Conservation (phyloP, 2,113 vertebrate genomes). For the Scatophagus argus region DNA sequence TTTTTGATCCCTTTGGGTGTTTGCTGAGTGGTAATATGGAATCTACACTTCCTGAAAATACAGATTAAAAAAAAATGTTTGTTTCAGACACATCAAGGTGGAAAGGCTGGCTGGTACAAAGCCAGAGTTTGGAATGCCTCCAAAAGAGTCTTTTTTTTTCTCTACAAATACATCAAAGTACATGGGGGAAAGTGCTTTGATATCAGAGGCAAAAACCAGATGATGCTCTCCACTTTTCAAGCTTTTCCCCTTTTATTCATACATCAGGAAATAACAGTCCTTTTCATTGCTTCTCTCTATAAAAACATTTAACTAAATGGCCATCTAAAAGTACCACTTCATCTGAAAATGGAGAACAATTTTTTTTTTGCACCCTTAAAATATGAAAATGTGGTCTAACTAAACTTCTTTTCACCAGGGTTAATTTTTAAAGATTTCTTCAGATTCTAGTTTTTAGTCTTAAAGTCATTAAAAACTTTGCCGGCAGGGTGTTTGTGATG, state of each 20-base stretch:
- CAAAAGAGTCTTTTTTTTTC: slow-evolving; percentile 41
- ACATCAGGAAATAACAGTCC: slow-evolving; percentile 38
- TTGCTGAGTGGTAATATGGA: slow-evolving; percentile 59
- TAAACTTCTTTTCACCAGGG: slow-evolving; percentile 6
- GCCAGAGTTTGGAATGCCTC: slow-evolving; percentile 60
- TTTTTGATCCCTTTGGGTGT: slow-evolving; percentile 60
- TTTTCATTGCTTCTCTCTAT: slow-evolving; percentile 34
- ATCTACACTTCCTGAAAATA: slow-evolving; percentile 68
- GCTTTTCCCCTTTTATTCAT: slow-evolving; percentile 53
- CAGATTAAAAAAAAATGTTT: slow-evolving; percentile 57
- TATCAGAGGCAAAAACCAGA: slow-evolving; percentile 61
- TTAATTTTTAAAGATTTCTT: not conserved
- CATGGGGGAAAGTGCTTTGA: slow-evolving; percentile 59
- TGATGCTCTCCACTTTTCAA: slow-evolving; percentile 39
- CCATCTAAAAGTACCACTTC: slow-evolving; percentile 18
- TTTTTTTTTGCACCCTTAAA: not conserved
- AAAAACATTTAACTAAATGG: slow-evolving; percentile 28
- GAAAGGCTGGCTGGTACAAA: slow-evolving; percentile 59
- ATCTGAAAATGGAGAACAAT: not conserved
- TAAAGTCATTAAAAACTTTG: slow-evolving; percentile 10
- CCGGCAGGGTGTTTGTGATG: not conserved
- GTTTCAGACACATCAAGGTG: slow-evolving; percentile 70
- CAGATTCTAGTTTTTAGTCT: not conserved
- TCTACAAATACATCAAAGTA: slow-evolving; percentile 57
- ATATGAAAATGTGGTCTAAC: slow-evolving; percentile 14